These are phyloP conservation scores for Epizoanthus rinbou DNA, from an alignment of 92 coral and sea anemone species.

Conservation along the genomic window DNA sequence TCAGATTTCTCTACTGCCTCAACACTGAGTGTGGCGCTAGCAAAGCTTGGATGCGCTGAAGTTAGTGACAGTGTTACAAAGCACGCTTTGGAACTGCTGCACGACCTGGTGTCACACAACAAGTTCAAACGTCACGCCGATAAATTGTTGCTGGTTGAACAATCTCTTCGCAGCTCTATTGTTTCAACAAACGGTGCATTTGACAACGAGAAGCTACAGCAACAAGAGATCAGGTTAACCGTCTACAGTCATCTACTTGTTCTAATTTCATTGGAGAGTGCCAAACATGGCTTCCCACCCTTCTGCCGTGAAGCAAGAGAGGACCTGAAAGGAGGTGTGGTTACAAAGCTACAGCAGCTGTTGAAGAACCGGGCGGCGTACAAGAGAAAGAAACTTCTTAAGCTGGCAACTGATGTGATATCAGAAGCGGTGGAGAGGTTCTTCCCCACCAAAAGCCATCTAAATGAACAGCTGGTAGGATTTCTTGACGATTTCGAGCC, in stretches of 20 bases:
- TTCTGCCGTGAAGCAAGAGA: background rate
- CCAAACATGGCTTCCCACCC: background rate
- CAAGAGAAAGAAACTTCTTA: background rate
- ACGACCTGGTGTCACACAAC: constrained; percentile 6
- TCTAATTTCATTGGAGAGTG: background rate
- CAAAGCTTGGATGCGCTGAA: constrained; percentile 20
- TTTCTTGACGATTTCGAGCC: background rate
- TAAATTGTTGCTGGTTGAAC: constrained; percentile 17
- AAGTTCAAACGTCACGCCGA: constrained; percentile 1
- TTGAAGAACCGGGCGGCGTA: background rate
- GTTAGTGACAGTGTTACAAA: background rate
- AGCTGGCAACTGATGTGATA: background rate
- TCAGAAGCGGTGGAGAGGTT: constrained; percentile 8
- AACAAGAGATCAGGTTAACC: background rate
- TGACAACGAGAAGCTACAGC: background rate
- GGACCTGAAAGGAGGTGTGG: background rate
- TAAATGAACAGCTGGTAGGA: background rate
- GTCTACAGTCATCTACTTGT: constrained; percentile 7
- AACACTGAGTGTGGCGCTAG: background rate
- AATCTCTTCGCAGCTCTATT: constrained; percentile 12
- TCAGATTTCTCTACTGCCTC: background rate
- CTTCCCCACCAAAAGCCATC: background rate
- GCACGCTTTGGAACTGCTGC: constrained; percentile 12
- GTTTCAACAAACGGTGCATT: background rate
- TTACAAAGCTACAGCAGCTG: background rate